Percentiles rank a stretch among this genome's conserved stretches.
phyloP scores from a whole-genome alignment of 2,113 vertebrate species.

The Semicossyphus pulcher region DNA sequence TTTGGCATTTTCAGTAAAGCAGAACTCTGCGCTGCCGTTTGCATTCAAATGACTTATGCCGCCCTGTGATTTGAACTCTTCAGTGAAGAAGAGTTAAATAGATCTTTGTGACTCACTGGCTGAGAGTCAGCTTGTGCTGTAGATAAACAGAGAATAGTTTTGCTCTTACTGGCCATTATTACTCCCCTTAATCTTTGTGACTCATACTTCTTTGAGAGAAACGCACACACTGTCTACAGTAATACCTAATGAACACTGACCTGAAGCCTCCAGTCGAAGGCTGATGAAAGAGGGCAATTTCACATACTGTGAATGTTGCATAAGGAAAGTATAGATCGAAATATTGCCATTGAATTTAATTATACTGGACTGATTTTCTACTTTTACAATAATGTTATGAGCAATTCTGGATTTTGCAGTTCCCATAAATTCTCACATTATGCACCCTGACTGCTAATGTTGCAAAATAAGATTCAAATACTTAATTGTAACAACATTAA shows the following conservation, averaged over 20 bases:
- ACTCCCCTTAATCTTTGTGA: conserved; percentile 9
- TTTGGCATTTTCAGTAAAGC: conserved; percentile 39
- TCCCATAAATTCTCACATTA: background rate
- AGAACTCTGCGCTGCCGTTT: conserved; percentile 4
- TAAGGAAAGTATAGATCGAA: background rate
- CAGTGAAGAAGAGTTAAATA: conserved; percentile 15
- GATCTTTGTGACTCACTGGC: conserved; percentile 32
- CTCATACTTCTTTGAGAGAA: conserved; percentile 26
- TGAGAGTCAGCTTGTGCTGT: conserved; percentile 4
- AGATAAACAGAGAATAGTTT: conserved; percentile 7
- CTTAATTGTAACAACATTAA: too few relatives aligned
- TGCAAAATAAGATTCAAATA: background rate
- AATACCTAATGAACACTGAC: background rate
- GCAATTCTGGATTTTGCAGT: background rate
- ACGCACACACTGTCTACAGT: background rate
- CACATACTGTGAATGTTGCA: background rate
- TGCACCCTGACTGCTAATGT: background rate
- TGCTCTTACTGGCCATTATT: conserved; percentile 11
- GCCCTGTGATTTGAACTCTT: conserved; percentile 31
- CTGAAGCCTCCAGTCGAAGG: too few relatives aligned
- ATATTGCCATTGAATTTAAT: background rate
- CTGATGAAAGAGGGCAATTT: too few relatives aligned
- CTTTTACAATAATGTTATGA: background rate
- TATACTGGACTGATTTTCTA: background rate
- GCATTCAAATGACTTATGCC: conserved; percentile 3